Conservation (phyloP, 1,140 invertebrate genomes). For the Hyposmocoma kahamanoa region DNA sequence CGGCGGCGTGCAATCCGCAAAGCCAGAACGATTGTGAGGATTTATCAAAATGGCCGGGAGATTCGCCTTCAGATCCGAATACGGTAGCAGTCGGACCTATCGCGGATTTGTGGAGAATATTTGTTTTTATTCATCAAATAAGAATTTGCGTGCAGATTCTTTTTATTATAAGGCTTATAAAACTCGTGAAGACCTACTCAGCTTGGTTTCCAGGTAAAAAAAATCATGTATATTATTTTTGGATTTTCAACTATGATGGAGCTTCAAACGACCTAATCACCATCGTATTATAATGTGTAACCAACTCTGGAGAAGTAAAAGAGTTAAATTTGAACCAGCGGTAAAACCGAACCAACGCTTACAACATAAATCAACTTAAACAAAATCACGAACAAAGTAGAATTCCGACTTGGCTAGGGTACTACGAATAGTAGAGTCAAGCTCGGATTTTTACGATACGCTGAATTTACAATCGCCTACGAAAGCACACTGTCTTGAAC, state of each 20-base stretch:
- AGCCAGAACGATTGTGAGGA: conserved; percentile 56
- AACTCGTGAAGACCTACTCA: no score
- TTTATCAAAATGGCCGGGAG: conserved; percentile 51
- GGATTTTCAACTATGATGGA: no score
- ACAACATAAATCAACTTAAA: background rate
- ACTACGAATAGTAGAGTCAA: conserved; percentile 22
- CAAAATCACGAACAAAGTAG: conserved; percentile 1
- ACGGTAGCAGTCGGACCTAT: conserved; percentile 1
- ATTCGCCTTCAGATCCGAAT: conserved; percentile 22
- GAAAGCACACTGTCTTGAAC: conserved; percentile 64
- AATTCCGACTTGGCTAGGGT: conserved; percentile 2
- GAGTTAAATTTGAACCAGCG: no score
- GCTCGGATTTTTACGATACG: conserved; percentile 59
- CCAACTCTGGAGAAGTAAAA: no score
- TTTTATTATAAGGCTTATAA: no score
- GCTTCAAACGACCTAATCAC: no score
- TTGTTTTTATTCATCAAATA: conserved; percentile 7
- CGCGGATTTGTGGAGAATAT: background rate
- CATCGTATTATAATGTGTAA: no score
- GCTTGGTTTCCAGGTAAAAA: no score
- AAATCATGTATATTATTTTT: no score
- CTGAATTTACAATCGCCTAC: conserved; percentile 68
- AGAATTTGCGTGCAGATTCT: conserved; percentile 10
- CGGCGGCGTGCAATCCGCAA: conserved; percentile 43
- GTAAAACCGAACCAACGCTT: no score